Conservation (phyloP, 2,797 vertebrate species). For the Hipposideros larvatus region DNA sequence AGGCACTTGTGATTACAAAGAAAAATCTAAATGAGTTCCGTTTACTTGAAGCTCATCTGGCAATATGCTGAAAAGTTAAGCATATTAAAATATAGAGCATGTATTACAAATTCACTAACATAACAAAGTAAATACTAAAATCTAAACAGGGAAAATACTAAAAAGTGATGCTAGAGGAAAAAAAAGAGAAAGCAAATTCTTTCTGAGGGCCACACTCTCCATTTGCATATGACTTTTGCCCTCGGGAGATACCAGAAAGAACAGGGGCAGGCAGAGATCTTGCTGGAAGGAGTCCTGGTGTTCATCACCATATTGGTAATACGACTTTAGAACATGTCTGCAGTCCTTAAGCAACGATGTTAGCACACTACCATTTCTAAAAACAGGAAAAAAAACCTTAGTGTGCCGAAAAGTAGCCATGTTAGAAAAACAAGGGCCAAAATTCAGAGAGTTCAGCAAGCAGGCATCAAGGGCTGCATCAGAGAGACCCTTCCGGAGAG, state of each 20-base stretch:
- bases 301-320: not conserved
- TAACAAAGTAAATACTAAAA: slow-evolving; percentile 42
- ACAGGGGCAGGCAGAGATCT: not conserved
- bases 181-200: not conserved
- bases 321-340: not conserved
- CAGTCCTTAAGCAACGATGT: not conserved
- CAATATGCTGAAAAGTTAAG: slow-evolving; percentile 25
- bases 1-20: slow-evolving; percentile 26
- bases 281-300: not conserved
- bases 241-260: not conserved
- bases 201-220: not conserved
- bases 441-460: not conserved
- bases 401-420: not conserved
- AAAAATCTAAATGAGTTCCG: not conserved
- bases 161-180: not conserved
- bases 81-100: not conserved
- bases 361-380: not conserved
- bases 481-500: not conserved
- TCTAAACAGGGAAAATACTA: slow-evolving; percentile 13
- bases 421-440: not conserved
- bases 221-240: not conserved
- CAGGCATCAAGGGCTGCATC: not conserved
- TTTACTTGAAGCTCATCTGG: not conserved
- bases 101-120: not conserved
- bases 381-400: not conserved